These are phyloP conservation scores for Pipa parva DNA, from an alignment of 2,113 vertebrate species.

Conservation along the genomic window DNA sequence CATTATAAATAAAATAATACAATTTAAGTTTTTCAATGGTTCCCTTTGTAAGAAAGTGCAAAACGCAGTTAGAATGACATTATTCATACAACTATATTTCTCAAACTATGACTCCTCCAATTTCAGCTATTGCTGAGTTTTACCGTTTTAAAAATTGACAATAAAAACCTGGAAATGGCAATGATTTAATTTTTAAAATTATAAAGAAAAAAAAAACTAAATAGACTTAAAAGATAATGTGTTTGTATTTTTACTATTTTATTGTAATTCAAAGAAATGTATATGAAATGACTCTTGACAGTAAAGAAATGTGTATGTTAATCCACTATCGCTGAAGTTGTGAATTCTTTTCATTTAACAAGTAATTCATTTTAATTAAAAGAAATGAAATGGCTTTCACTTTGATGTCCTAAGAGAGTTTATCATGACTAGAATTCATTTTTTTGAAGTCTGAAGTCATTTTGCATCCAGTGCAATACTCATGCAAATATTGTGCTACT, in stretches of 20 bases:
- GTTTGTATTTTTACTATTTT: constrained; percentile 14
- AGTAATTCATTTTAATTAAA: constrained; percentile 60
- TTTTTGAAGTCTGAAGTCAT: constrained; percentile 47
- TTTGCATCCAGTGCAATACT: constrained; percentile 52
- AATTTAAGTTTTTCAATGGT: too few relatives aligned
- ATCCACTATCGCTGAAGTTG: constrained; percentile 32
- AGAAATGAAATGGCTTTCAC: constrained; percentile 58
- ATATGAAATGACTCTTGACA: constrained; percentile 42
- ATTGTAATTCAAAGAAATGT: background rate
- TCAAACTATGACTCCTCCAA: too few relatives aligned
- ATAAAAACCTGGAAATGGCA: too few relatives aligned
- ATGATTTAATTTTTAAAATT: background rate
- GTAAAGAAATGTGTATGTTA: constrained; percentile 37
- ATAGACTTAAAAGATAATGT: background rate
- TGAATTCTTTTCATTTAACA: constrained; percentile 47
- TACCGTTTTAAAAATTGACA: too few relatives aligned
- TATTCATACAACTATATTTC: too few relatives aligned
- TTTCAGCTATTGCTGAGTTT: too few relatives aligned
- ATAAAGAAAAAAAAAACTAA: background rate
- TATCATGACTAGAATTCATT: constrained; percentile 44
- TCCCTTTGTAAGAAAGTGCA: too few relatives aligned
- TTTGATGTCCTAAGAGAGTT: constrained; percentile 48
- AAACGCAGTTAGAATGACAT: too few relatives aligned
- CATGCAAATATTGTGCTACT: constrained; percentile 49
- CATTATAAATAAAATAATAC: too few relatives aligned